Conservation (phyloP, 2,113 vertebrate genomes). For the Tauraco erythrolophus region DNA sequence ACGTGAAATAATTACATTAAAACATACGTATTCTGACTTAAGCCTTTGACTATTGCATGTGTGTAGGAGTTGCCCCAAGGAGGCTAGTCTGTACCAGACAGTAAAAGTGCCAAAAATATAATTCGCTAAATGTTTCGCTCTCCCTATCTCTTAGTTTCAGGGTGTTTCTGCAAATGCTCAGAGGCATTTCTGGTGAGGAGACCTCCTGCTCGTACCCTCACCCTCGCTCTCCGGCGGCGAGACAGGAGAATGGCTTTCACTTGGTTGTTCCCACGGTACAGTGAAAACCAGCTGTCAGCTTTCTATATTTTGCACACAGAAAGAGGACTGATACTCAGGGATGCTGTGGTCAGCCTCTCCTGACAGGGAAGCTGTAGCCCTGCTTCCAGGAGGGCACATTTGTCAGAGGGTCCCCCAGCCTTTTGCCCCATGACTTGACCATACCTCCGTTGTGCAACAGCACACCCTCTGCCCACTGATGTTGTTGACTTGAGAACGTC, state of each 20-base stretch:
- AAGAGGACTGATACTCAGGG: fast-evolving
- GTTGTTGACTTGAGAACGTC: neutral
- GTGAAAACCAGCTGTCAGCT: neutral
- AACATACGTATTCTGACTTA: neutral
- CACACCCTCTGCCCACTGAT: fast-evolving
- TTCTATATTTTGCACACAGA: neutral
- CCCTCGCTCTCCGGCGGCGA: neutral
- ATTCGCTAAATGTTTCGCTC: neutral
- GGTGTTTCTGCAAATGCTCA: neutral
- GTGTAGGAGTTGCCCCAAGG: neutral
- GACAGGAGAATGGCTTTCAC: neutral
- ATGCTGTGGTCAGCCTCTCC: fast-evolving
- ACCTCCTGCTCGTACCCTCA: neutral
- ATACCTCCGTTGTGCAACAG: neutral
- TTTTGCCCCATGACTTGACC: neutral
- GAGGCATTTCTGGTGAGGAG: neutral
- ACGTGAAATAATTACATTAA: neutral
- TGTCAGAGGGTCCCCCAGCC: neutral
- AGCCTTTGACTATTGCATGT: neutral
- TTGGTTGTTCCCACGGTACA: neutral
- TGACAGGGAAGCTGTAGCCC: neutral
- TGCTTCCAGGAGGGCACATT: fast-evolving
- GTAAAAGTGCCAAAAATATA: neutral
- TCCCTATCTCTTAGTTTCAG: neutral
- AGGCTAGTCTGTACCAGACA: neutral